Conservation (phyloP, 2,797 vertebrate species). For the Otus scops region DNA sequence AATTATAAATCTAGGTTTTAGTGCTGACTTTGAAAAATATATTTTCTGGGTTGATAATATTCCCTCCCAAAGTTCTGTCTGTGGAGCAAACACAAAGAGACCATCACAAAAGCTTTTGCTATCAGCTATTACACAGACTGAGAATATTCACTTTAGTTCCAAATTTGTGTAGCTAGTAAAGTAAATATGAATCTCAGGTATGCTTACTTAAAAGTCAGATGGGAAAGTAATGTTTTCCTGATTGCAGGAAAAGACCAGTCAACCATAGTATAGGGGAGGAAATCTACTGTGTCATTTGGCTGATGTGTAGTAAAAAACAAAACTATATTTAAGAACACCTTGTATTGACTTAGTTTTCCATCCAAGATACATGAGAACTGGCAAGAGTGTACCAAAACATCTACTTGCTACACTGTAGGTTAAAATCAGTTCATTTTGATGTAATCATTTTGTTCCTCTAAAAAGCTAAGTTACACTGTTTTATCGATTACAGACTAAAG, state of each 20-base stretch:
- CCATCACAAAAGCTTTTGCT: neutral
- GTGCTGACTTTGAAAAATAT: neutral
- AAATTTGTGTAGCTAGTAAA: neutral
- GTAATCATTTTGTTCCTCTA: neutral
- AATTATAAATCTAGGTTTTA: neutral
- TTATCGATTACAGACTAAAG: neutral
- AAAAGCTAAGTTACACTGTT: neutral
- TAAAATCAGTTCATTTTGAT: neutral
- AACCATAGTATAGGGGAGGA: neutral
- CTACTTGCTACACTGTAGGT: neutral
- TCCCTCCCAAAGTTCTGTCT: neutral
- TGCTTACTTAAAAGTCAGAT: neutral
- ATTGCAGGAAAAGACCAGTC: neutral
- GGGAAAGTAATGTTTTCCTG: neutral
- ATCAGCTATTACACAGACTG: neutral
- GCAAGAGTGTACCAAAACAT: neutral
- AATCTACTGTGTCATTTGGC: neutral
- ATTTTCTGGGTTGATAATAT: neutral
- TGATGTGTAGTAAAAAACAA: neutral
- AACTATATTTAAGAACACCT: neutral
- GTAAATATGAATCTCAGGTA: neutral
- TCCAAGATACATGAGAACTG: neutral
- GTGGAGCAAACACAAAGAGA: neutral
- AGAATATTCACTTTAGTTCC: neutral
- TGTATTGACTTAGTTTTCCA: neutral